Conservation (phyloP, 2,888 invertebrate species). For the Seira musarum region DNA sequence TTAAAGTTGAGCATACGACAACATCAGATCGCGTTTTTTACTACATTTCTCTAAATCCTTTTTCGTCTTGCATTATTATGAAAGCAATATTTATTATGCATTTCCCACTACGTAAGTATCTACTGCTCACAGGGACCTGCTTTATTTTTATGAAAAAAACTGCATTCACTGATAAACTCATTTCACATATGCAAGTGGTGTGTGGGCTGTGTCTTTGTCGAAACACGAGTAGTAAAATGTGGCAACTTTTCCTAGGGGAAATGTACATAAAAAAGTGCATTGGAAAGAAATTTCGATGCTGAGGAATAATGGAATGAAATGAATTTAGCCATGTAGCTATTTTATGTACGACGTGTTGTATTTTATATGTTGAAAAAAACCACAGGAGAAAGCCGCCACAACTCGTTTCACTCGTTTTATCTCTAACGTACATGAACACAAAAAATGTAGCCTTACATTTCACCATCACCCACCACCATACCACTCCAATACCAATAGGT, state of each 20-base stretch:
- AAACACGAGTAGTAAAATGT: not conserved
- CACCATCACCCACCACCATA: no score
- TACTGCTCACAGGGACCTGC: no score
- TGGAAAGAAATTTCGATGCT: no score
- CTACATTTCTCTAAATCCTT: no score
- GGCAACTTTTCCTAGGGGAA: not conserved
- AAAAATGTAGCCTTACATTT: not conserved
- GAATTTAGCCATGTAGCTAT: not conserved
- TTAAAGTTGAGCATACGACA: no score
- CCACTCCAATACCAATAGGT: no score
- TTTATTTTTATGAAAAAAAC: no score
- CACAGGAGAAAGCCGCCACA: slow-evolving; percentile 17
- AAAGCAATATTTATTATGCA: not conserved
- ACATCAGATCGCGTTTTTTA: no score
- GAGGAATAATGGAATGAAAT: not conserved
- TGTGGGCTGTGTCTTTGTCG: not conserved
- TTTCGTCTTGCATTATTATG: not conserved
- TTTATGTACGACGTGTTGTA: no score
- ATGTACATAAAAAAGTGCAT: not conserved
- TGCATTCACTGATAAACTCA: slow-evolving; percentile 1
- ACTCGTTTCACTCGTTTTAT: slow-evolving; percentile 10
- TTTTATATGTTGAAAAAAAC: not conserved
- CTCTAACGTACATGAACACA: not conserved
- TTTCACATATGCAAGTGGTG: not conserved
- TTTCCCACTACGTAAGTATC: not conserved